phyloP scores from a whole-genome alignment of 2,888 invertebrate genomes.

The Empis livida region DNA sequence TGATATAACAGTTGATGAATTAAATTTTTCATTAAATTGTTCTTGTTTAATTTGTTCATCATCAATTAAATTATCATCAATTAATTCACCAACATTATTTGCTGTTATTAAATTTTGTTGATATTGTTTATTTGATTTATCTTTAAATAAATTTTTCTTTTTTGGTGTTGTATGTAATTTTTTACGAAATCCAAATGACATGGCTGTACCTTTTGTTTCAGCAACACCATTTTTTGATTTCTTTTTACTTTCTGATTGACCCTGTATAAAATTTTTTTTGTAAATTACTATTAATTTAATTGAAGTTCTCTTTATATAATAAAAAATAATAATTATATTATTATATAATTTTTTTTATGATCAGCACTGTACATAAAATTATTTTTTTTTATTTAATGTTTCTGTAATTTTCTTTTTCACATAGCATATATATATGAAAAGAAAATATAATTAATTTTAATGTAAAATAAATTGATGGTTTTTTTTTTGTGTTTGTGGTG shows the following conservation, averaged over 20 bases:
- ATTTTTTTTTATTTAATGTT: too few species aligned
- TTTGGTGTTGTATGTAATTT: slow-evolving; percentile 43
- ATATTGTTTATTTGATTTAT: slow-evolving; percentile 16
- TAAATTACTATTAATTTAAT: too few species aligned
- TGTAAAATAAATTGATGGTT: too few species aligned
- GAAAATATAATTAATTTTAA: too few species aligned
- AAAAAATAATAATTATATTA: too few species aligned
- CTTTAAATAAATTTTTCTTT: slow-evolving; percentile 17
- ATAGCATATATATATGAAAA: too few species aligned
- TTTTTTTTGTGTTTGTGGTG: too few species aligned
- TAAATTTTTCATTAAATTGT: too few species aligned
- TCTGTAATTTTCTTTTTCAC: too few species aligned
- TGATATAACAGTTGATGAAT: slow-evolving; percentile 17
- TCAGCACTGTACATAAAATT: too few species aligned
- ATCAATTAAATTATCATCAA: background rate
- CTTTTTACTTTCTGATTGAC: slow-evolving; percentile 36
- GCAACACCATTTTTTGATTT: slow-evolving; percentile 21
- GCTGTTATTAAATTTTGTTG: slow-evolving; percentile 16
- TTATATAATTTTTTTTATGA: too few species aligned
- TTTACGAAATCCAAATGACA: slow-evolving; percentile 72
- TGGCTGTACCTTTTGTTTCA: slow-evolving; percentile 53
- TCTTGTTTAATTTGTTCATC: slow-evolving; percentile 2
- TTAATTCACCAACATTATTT: slow-evolving; percentile 3
- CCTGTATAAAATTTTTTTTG: slow-evolving; percentile 18
- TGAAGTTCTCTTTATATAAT: too few species aligned